Conservation (phyloP, 37 sponge, comb jelly and placozoan species). For the Tethya wilhelma region DNA sequence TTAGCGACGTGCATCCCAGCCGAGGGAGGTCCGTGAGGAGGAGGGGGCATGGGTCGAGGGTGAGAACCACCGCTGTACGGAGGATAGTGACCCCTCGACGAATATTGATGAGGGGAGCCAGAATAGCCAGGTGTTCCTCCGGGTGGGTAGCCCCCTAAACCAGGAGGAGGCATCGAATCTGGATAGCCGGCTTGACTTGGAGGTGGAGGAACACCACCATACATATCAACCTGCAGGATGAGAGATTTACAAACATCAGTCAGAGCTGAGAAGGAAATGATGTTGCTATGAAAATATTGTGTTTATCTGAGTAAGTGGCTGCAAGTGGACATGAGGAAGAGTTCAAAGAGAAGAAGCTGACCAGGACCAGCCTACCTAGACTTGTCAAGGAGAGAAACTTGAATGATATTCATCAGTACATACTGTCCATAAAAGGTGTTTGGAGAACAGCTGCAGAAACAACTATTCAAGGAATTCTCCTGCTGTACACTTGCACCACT, state of each 20-base stretch:
- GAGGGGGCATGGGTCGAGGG: conserved; percentile 7
- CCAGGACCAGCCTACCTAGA: too few relatives aligned
- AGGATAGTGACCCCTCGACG: conserved; percentile 6
- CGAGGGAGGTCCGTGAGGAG: background rate
- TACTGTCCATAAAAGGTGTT: background rate
- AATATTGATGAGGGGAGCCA: conserved; percentile 11
- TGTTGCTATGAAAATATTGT: too few relatives aligned
- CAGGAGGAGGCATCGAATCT: background rate
- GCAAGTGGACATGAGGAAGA: too few relatives aligned
- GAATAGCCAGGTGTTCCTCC: conserved; percentile 2
- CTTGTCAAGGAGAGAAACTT: too few relatives aligned
- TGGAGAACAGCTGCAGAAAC: conserved; percentile 12
- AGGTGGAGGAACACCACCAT: too few relatives aligned
- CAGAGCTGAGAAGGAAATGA: too few relatives aligned
- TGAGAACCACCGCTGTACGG: conserved; percentile 15
- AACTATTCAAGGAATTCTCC: conserved; percentile 30
- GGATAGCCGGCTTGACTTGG: too few relatives aligned
- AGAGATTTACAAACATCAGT: background rate
- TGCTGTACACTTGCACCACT: background rate
- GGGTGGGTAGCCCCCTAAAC: too few relatives aligned
- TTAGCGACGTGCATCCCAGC: background rate
- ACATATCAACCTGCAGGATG: background rate
- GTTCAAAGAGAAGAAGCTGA: too few relatives aligned
- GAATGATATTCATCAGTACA: too few relatives aligned
- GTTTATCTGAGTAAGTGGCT: too few relatives aligned